A percentile compares a stretch with the other conserved stretches of the same genome.
phyloP scores from a whole-genome alignment of 2,797 vertebrate species.

The Phataginus tetradactyla region DNA sequence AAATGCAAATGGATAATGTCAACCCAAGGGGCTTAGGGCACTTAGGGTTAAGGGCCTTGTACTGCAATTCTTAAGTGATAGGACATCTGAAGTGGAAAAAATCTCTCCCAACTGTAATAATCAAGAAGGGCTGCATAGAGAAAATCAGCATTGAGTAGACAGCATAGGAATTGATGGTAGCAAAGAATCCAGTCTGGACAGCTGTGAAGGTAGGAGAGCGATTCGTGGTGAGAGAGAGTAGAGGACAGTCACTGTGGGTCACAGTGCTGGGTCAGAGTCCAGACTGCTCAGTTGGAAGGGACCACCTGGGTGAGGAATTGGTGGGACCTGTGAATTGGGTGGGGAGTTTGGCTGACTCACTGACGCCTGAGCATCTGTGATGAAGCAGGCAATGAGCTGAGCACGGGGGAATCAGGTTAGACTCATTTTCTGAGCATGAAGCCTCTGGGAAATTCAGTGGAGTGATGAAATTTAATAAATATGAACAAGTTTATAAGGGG shows the following conservation, averaged over 20 bases:
- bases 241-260: fast-evolving
- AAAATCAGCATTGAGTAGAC: neutral
- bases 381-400: neutral
- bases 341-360: neutral
- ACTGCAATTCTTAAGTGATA: neutral
- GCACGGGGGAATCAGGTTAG: neutral
- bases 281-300: too few species aligned
- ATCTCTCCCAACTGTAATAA: neutral
- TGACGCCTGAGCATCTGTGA: neutral
- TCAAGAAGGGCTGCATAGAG: neutral
- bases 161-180: neutral
- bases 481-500: neutral
- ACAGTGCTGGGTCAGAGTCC: neutral
- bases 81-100: neutral
- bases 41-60: neutral
- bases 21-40: neutral
- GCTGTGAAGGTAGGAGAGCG: neutral
- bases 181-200: neutral
- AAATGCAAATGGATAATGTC: neutral
- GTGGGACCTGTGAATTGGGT: neutral
- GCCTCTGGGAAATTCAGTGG: neutral
- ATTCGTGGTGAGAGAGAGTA: fast-evolving
- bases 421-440: neutral
- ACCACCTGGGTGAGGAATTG: neutral
- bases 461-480: neutral